Base-by-base conservation (phyloP, 2,797 vertebrate genomes). In the Fundulus diaphanus region DNA sequence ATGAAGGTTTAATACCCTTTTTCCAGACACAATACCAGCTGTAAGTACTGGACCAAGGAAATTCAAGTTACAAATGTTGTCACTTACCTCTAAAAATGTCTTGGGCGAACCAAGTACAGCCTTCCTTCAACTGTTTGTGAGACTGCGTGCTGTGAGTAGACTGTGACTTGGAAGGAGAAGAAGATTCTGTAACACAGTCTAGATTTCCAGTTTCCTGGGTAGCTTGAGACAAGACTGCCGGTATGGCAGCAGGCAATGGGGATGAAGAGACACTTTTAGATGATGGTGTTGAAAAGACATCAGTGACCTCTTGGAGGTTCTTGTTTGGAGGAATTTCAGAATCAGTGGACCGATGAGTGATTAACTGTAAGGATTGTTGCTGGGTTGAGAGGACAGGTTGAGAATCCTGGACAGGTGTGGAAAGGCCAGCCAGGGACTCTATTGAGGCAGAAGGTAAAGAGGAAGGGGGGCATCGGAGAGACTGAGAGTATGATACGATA, bases 391-490 rank as follows among this genome's bases (percentile, higher is more conserved):
- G 65, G 54, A 80, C 82, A 46, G 92, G 88, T 74, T 94, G 94
- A 70, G 95, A 95, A 89, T 95, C 95, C 85, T 96, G 96, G 70
- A 96, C 82, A 1, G 94, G 95, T 29, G 91, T 90, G 51, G 92
- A 85, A 74, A 96, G 94, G 76, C 93, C 89, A 49, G 92, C 89
- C 5, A 91, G 88, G 49, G 88, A 83, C 69, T 91, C 81, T 49
- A 66, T 61, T 37, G 91, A 89, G 81, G 78, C 73, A 78, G 74
- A 77, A 31, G 75, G 84, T 72, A 75, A 33, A 77, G 87, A 80
- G 46, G 84, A 79, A 35, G 85, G 76, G 29, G 81, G 83, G n/a
- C 82, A 78, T 20, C 76, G 82, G 69, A 73, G 80, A 79, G 77
- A 73, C 61, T 79, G 66, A 72, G 83, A 61, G 27, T 68, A 77